phyloP scores from a whole-genome alignment of 2,797 vertebrate species.

The Champsocephalus esox region DNA sequence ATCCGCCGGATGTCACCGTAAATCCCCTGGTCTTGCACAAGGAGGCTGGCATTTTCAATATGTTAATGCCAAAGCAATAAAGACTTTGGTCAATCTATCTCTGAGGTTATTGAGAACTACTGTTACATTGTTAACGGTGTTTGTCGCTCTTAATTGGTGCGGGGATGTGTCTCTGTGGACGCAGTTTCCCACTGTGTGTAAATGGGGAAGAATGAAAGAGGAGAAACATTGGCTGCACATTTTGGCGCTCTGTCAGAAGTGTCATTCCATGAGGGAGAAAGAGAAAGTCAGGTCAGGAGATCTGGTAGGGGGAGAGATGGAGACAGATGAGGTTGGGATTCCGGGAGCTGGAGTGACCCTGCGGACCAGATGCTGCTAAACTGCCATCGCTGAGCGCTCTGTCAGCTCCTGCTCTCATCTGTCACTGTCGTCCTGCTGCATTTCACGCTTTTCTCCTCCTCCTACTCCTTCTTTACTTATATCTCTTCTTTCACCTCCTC shows the following conservation, averaged over 20 bases:
- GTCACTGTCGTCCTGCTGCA: conserved; percentile 68
- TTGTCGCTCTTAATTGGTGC: conserved; percentile 52
- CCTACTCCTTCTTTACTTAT: conserved; percentile 11
- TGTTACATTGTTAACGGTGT: conserved; percentile 49
- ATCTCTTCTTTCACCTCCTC: conserved; percentile 23
- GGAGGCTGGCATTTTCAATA: conserved; percentile 74
- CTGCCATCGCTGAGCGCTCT: conserved; percentile 71
- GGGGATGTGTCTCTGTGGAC: conserved; percentile 1
- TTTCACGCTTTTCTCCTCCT: conserved; percentile 29
- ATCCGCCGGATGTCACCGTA: conserved; percentile 55
- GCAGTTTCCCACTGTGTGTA: conserved; percentile 5
- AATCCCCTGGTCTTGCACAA: conserved; percentile 64
- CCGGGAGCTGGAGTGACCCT: conserved; percentile 70
- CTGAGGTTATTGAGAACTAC: conserved; percentile 60
- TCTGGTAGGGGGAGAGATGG: conserved; percentile 47
- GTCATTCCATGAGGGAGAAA: conserved; percentile 48
- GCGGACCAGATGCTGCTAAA: conserved; percentile 75
- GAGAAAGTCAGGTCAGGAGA: conserved; percentile 39
- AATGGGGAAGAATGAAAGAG: conserved; percentile 9
- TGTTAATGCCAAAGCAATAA: conserved; percentile 73
- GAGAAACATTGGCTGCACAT: conserved; percentile 19
- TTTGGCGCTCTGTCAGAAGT: conserved; percentile 49
- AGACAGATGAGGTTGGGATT: conserved; percentile 67
- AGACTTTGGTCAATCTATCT: conserved; percentile 60
- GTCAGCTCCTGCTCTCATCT: conserved; percentile 72